Evolutionary conservation across 2,797 vertebrate species (phyloP), one percentile per base, ranked within the genome.

Genomic region (Tragelaphus eurycerus): DNA sequence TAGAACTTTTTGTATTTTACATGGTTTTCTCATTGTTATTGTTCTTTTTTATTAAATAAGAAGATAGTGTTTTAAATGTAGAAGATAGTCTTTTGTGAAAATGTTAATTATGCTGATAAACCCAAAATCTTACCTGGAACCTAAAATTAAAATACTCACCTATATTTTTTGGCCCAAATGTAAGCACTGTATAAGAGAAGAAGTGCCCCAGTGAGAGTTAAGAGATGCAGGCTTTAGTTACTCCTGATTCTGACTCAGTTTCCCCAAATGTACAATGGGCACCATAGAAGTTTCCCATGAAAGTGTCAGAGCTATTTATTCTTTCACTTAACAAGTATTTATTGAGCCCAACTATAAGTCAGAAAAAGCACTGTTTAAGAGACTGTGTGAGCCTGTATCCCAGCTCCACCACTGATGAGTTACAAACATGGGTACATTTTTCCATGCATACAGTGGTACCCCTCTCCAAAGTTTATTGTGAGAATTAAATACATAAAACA

Each of bases 61-160:
- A 97, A 97, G 62, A 96, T 83, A 93, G 31, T 60, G 71, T 95
- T 97, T 98, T 85, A 93, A 89, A 93, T 96, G 2, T 54, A 38
- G 31, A 95, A 38, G 7, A 25, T 17, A 48, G 46, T 79, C 62
- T 91, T 92, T 90, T 84, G 52, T 74, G 54, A 96, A 96, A 86
- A 92, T 59, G 21, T 13, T 86, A 81, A 11, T 60, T 60, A 46
- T 38, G 48, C 27, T 92, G 31, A 71, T 38, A 27, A 81, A 71
- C n/a, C 31, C 74, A 34, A 59, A 79, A 84, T 76, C 12, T 71
- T 50, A 67, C 10, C 34, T 89, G 43, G 38, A 96, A 74, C 43
- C 88, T 95, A 55, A 90, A 64, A 62, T 82, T 81, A 50, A 97
- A 89, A 82, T n/a, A 15, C 43, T 43, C 34, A 31, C 43, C 34